phyloP scores from a whole-genome alignment of 2,888 invertebrate genomes.

The Notodonta ziczac region DNA sequence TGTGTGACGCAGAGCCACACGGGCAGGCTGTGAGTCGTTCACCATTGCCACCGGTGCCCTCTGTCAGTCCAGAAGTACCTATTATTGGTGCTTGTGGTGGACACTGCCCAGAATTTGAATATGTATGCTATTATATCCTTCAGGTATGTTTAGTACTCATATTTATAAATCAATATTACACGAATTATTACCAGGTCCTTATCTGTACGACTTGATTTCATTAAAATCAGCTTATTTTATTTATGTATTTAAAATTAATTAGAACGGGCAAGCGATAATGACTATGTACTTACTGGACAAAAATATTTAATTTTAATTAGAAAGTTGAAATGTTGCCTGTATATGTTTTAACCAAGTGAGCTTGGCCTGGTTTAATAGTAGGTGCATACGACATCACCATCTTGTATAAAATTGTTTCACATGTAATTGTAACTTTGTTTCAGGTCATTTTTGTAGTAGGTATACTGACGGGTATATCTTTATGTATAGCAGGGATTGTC shows the following conservation, averaged over 20 bases:
- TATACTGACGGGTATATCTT: slow-evolving; percentile 86
- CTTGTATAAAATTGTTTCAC: too few species aligned
- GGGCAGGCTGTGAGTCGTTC: slow-evolving; percentile 53
- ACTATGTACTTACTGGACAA: too few species aligned
- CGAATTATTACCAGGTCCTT: too few species aligned
- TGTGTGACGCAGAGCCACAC: slow-evolving; percentile 63
- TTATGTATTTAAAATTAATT: too few species aligned
- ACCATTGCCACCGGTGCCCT: slow-evolving; percentile 63
- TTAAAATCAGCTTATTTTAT: too few species aligned
- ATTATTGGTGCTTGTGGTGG: slow-evolving; percentile 88
- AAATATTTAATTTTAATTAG: too few species aligned
- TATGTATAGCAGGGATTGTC: slow-evolving; percentile 87
- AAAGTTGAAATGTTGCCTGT: too few species aligned
- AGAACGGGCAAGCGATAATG: too few species aligned
- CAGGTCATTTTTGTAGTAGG: slow-evolving; percentile 88
- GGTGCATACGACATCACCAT: too few species aligned
- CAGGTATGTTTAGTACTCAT: slow-evolving; percentile 70
- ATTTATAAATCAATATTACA: not conserved
- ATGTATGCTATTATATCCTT: slow-evolving; percentile 88
- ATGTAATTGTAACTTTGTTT: slow-evolving; percentile 36
- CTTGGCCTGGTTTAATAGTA: too few species aligned
- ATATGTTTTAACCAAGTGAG: too few species aligned
- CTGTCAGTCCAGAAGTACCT: slow-evolving; percentile 79
- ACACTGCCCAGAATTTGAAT: slow-evolving; percentile 88
- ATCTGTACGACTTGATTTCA: too few species aligned